These are phyloP conservation scores for Mirounga angustirostris DNA, from an alignment of 2,113 vertebrate genomes.

Conservation along the genomic window DNA sequence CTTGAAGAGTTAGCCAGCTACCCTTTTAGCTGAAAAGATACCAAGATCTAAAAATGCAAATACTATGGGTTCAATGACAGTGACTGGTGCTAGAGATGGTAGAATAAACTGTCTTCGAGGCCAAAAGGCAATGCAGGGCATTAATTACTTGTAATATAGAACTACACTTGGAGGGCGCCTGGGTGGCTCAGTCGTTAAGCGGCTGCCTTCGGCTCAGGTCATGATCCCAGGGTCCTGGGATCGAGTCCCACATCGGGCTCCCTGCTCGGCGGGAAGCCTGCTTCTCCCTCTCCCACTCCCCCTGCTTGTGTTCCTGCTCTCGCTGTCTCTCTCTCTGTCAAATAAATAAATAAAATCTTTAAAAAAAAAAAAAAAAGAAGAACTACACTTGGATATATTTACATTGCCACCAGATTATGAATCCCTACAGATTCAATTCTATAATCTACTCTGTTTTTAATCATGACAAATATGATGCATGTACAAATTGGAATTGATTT, in stretches of 20 bases:
- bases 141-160: background rate
- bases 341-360: too few species aligned
- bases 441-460: background rate
- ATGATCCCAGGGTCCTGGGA: too few species aligned
- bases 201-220: too few species aligned
- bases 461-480: background rate
- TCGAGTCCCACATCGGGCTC: too few species aligned
- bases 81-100: background rate
- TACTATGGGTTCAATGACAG: background rate
- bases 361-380: background rate
- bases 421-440: background rate
- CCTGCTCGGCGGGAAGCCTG: too few species aligned
- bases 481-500: background rate
- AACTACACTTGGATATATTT: background rate
- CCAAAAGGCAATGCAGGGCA: background rate
- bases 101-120: background rate
- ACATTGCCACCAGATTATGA: background rate
- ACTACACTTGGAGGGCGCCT: background rate
- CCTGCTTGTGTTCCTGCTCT: too few species aligned
- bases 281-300: too few species aligned
- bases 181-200: too few species aligned
- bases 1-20: background rate
- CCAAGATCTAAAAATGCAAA: background rate
- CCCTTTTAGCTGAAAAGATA: background rate
- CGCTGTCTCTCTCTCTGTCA: too few species aligned